A percentile compares a stretch with the other conserved stretches of the same genome.
Evolutionary conservation across 1,140 invertebrate species (phyloP).

Genomic region (Elymnias hypermnestra): DNA sequence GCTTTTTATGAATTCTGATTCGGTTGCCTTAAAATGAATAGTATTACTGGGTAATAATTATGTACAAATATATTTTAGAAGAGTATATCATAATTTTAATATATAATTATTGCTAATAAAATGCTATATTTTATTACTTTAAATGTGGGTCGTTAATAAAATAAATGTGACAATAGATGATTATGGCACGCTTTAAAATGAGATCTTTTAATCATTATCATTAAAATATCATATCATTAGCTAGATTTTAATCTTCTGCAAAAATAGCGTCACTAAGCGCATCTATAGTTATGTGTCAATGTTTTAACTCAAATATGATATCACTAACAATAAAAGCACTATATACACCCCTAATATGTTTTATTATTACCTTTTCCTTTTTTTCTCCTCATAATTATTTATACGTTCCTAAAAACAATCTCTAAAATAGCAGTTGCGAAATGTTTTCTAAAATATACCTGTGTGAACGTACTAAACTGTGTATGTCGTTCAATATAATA

Average conservation of each 20-base stretch:
- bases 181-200: not conserved
- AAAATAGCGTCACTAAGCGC: not conserved
- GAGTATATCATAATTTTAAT: not conserved
- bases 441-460: too few relatives aligned
- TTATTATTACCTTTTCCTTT: constrained; percentile 1
- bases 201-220: constrained; percentile 5
- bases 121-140: not conserved
- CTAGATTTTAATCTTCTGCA: constrained; percentile 14
- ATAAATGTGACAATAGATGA: not conserved
- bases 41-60: not conserved
- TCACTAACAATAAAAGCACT: constrained; percentile 14
- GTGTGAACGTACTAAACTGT: too few relatives aligned
- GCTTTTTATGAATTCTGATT: too few relatives aligned
- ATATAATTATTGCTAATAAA: not conserved
- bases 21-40: too few relatives aligned
- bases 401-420: too few relatives aligned
- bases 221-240: constrained; percentile 22
- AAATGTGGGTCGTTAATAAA: not conserved
- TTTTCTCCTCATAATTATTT: too few relatives aligned
- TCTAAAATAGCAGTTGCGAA: too few relatives aligned
- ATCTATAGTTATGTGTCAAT: constrained; percentile 12
- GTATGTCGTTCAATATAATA: too few relatives aligned
- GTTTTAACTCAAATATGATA: constrained; percentile 5
- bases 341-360: not conserved
- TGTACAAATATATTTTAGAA: constrained; percentile 3